phyloP scores from a whole-genome alignment of 2,888 invertebrate species.

The Calameuta pallipes region DNA sequence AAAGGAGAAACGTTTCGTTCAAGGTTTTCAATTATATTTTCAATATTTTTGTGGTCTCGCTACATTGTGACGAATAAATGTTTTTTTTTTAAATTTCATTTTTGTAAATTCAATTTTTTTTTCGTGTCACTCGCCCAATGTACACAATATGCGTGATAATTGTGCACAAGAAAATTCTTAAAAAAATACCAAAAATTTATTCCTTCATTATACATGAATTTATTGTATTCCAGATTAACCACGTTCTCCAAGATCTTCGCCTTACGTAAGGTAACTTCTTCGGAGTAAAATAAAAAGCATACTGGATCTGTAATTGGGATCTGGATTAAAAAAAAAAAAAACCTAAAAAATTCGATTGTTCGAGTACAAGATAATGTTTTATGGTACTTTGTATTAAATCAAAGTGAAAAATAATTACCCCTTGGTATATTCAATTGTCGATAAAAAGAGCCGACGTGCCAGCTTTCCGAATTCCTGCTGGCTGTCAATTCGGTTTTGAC shows the following conservation, averaged over 20 bases:
- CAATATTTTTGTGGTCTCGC: too few relatives aligned
- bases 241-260: neutral
- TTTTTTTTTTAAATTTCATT: too few relatives aligned
- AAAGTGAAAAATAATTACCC: constrained; percentile 35
- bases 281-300: neutral
- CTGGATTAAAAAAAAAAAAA: neutral
- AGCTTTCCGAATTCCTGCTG: constrained; percentile 54
- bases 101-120: too few relatives aligned
- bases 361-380: neutral
- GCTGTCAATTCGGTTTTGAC: constrained; percentile 53
- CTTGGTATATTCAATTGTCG: constrained; percentile 53
- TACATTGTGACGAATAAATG: too few relatives aligned
- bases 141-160: neutral
- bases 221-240: neutral
- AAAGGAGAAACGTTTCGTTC: too few relatives aligned
- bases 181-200: neutral
- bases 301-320: neutral
- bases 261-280: too few relatives aligned
- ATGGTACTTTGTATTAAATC: neutral
- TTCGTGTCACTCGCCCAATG: too few relatives aligned
- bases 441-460: constrained; percentile 57
- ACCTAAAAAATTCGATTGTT: neutral
- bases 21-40: too few relatives aligned
- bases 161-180: neutral
- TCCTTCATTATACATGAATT: neutral